Evolutionary conservation across 2,113 vertebrate species (phyloP).

Genomic region (Trogon melanurus): DNA sequence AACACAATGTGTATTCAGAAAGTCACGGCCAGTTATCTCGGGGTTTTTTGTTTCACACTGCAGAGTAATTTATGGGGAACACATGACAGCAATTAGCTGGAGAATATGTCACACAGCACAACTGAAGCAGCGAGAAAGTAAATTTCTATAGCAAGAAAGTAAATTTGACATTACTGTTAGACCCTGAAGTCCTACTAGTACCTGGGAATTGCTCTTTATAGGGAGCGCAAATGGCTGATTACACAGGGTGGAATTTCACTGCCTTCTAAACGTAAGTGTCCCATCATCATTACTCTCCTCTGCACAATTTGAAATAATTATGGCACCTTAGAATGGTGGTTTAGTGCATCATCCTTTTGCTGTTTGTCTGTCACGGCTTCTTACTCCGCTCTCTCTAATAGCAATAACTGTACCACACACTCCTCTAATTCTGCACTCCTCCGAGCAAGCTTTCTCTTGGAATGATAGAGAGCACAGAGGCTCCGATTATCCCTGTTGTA

Average conservation of each 20-base stretch:
- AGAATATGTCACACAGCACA: neutral
- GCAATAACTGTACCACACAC: neutral
- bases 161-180: neutral
- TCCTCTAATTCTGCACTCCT: slow-evolving; percentile 18
- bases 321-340: neutral
- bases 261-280: neutral
- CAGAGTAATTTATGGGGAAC: neutral
- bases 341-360: slow-evolving; percentile 36
- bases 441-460: slow-evolving; percentile 38
- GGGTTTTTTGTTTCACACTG: neutral
- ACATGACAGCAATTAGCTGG: neutral
- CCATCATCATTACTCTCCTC: neutral
- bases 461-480: slow-evolving; percentile 53
- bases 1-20: neutral
- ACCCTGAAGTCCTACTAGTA: neutral
- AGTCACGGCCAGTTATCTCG: accelerated
- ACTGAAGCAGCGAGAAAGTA: neutral
- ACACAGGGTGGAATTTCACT: neutral
- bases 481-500: slow-evolving; percentile 25
- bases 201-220: neutral
- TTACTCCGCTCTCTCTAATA: slow-evolving; percentile 44
- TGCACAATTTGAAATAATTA: slow-evolving; percentile 41
- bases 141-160: neutral
- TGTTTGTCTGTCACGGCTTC: slow-evolving; percentile 46
- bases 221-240: slow-evolving; percentile 3